Evolutionary conservation across 1,140 invertebrate species (phyloP), one percentile per base, ranked within the genome.

Genomic region (Thalassaphorura encarpata): DNA sequence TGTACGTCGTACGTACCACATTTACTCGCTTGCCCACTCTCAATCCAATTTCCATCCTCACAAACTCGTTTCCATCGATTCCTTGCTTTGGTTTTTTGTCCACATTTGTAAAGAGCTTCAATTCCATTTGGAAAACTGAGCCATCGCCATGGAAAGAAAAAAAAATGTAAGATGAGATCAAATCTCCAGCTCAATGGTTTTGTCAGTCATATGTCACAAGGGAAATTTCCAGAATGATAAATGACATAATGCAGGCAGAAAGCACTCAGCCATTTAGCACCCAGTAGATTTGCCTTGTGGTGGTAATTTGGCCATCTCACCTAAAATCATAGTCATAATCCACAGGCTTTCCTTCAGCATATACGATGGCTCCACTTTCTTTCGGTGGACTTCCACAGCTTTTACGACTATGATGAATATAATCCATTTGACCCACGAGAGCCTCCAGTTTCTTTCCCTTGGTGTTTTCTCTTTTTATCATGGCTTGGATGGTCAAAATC

Each of bases 1-100:
- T 16, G 49, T 50, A 45, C n/a, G 23, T 18, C 27, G 69, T 56
- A 52, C 71, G 68, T 68, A 84, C 82, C 83, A 67, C 85, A 88
- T 66, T 78, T 80, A 33, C 84, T n/a, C n/a, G n/a, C n/a, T n/a
- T n/a, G 77, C 40, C 84, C 81, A 61, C 81, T 75, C 19, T 85
- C 85, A 47, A 85, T 79, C 87, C 87, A 90, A 54, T 77, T 79
- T 1, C 87, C 87, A 65, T 88, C 80, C 67, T 87, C 84, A 66
- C 87, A 90, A 21, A 40, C 42, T 11, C 52, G 31, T 39, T 60
- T 62, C 63, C 63, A 65, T 1, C 60, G 51, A 45, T 69, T 62
- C 46, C 51, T 56, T 0, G 43, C 27, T 24, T 58, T 56, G 2
- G 60, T 42, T 39, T 65, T 83, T 54, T 80, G 81, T 1, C 81